phyloP scores from a whole-genome alignment of 2,797 vertebrate genomes.

The Microctenopoma steveboyesi region DNA sequence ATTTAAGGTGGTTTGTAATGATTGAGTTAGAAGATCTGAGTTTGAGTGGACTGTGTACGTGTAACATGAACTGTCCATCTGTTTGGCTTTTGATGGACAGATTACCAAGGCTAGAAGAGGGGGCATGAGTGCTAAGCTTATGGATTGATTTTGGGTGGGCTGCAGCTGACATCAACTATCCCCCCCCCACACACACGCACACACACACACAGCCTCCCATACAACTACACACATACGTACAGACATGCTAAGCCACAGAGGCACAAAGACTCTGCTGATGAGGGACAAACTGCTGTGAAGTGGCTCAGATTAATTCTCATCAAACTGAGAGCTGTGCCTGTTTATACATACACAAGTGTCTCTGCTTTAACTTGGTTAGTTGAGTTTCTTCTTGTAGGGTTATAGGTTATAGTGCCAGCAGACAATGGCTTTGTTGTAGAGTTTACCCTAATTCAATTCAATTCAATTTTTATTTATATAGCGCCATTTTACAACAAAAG shows the following conservation, averaged over 20 bases:
- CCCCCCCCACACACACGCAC: conserved; percentile 15
- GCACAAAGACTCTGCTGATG: conserved; percentile 72
- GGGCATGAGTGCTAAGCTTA: conserved; percentile 40
- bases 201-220: conserved; percentile 12
- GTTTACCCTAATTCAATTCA: too few relatives aligned
- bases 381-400: background rate
- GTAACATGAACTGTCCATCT: conserved; percentile 9
- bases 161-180: conserved; percentile 47
- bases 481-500: too few relatives aligned
- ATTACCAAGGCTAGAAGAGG: conserved; percentile 32
- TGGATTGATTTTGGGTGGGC: conserved; percentile 60
- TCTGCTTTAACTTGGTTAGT: background rate
- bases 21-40: background rate
- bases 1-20: conserved; percentile 4
- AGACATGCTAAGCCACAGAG: conserved; percentile 55
- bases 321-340: conserved; percentile 42
- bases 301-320: conserved; percentile 55
- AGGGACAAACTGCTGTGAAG: conserved; percentile 48
- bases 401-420: background rate
- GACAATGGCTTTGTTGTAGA: background rate
- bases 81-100: conserved; percentile 23
- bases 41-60: background rate
- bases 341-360: conserved; percentile 26
- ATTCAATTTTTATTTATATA: too few relatives aligned
- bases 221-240: conserved; percentile 6